phyloP scores from a whole-genome alignment of 2,888 invertebrate genomes.

The Amorpha juglandis region DNA sequence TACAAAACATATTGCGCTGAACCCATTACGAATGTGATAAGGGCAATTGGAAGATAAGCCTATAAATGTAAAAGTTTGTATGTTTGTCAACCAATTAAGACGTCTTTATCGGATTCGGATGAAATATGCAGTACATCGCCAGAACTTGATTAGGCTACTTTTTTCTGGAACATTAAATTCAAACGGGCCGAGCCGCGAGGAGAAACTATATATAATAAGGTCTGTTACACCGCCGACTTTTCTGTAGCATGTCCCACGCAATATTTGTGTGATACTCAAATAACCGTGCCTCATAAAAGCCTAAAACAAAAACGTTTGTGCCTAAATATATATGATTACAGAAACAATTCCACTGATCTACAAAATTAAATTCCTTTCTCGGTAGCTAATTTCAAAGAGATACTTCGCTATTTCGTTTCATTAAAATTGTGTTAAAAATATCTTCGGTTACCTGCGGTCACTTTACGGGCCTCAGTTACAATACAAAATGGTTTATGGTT shows the following conservation, averaged over 20 bases:
- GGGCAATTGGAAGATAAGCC: no score
- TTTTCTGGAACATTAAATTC: no score
- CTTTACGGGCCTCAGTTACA: constrained; percentile 2
- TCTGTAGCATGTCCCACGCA: not conserved
- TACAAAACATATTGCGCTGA: no score
- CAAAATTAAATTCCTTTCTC: constrained; percentile 29
- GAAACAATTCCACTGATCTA: constrained; percentile 24
- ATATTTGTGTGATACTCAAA: not conserved
- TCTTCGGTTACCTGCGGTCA: constrained; percentile 8
- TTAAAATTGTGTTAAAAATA: constrained; percentile 17
- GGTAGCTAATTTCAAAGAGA: constrained; percentile 22
- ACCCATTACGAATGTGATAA: no score
- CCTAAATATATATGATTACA: constrained; percentile 16
- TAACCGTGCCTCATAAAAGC: not conserved
- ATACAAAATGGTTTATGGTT: constrained; percentile 4
- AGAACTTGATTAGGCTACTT: no score
- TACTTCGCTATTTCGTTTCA: constrained; percentile 22
- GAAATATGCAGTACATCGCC: no score
- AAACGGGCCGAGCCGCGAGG: no score
- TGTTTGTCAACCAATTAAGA: no score
- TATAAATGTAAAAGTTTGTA: no score
- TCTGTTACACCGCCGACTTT: not conserved
- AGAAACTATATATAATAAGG: no score
- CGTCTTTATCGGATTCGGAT: no score
- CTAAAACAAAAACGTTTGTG: not conserved